A percentile compares a stretch with the other conserved stretches of the same genome.
Evolutionary conservation across 2,888 invertebrate genomes (phyloP).

Genomic region (Sthenelais limicola): DNA sequence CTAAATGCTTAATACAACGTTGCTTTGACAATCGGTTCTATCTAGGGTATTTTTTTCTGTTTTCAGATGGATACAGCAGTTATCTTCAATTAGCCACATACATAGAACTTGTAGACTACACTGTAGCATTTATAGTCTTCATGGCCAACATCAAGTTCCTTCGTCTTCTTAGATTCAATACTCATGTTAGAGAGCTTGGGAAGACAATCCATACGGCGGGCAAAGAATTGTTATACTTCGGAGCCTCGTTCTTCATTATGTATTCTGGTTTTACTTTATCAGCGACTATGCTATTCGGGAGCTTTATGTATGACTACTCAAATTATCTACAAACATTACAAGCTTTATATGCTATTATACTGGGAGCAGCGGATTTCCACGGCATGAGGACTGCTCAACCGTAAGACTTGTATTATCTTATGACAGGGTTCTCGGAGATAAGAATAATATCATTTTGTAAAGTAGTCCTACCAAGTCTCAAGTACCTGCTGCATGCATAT

Average conservation of each 20-base stretch:
- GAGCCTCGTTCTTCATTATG: slow-evolving; percentile 53
- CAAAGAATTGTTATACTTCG: slow-evolving; percentile 68
- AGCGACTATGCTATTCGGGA: slow-evolving; percentile 47
- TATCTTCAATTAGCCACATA: slow-evolving; percentile 47
- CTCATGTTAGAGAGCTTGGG: slow-evolving; percentile 41
- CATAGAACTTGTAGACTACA: slow-evolving; percentile 46
- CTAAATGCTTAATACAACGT: too few species aligned
- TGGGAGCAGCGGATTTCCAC: slow-evolving; percentile 54
- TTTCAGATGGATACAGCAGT: slow-evolving; percentile 50
- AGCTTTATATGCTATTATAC: slow-evolving; percentile 51
- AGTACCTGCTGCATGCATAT: too few species aligned
- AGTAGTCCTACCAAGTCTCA: too few species aligned
- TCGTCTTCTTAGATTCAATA: slow-evolving; percentile 52
- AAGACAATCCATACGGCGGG: slow-evolving; percentile 69
- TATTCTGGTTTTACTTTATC: slow-evolving; percentile 47
- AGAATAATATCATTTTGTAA: too few species aligned
- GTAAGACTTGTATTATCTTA: not conserved
- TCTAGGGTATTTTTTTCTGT: too few species aligned
- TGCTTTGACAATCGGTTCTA: too few species aligned
- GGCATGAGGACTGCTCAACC: slow-evolving; percentile 41
- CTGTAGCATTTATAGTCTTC: slow-evolving; percentile 49
- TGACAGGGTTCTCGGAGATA: too few species aligned
- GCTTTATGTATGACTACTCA: slow-evolving; percentile 43
- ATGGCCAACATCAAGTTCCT: slow-evolving; percentile 52
- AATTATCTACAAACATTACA: slow-evolving; percentile 49